Base-by-base conservation (phyloP, 2,113 vertebrate species). In the Polyodon spathula region DNA sequence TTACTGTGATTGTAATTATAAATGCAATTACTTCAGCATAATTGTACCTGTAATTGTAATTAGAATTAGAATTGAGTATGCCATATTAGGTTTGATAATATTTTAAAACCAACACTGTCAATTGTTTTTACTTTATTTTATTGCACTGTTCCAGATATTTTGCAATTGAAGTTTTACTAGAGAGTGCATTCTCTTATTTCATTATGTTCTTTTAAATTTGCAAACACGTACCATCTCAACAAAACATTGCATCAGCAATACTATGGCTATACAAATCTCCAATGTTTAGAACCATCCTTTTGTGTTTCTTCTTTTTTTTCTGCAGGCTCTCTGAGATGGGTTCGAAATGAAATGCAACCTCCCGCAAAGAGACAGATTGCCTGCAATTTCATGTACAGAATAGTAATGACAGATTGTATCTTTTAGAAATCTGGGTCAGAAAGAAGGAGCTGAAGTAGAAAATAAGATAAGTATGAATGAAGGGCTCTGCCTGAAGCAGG, bases 391-490 rank as follows among this genome's bases (percentile, higher is more conserved):
- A 50, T 1, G 61, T 27, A 27, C 46, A 5, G 55, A 11, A 27
- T 38, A 6, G 44, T 64, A 59, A 64, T 59, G 62, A 40, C 55
- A 48, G 62, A 57, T 44, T n/a, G 58, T 66, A 41, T 75, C 61
- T 56, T 72, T 54, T 71, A 82, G 78, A 77, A 81, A 81, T 80
- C 75, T 84, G 72, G 81, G 84, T 59, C 80, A 80, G 71, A 70
- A 64, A 59, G 82, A 85, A 72, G 65, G 79, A n/a, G 75, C 64
- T 4, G 80, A 73, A 4, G 76, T 84, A 71, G 80, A 82, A 70
- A 76, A 75, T 66, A 79, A 76, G 70, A 81, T 78, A 78, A 72
- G 75, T 62, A 66, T 84, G 71, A 78, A 74, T 2, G 80, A 85
- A 65, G 80, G 80, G 39, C 68, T 81, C 61, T 69, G 68, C 55